Percentiles rank a stretch among this genome's conserved stretches.
These are phyloP conservation scores for Cromileptes altivelis DNA, from an alignment of 2,113 vertebrate genomes.

Conservation along the genomic window DNA sequence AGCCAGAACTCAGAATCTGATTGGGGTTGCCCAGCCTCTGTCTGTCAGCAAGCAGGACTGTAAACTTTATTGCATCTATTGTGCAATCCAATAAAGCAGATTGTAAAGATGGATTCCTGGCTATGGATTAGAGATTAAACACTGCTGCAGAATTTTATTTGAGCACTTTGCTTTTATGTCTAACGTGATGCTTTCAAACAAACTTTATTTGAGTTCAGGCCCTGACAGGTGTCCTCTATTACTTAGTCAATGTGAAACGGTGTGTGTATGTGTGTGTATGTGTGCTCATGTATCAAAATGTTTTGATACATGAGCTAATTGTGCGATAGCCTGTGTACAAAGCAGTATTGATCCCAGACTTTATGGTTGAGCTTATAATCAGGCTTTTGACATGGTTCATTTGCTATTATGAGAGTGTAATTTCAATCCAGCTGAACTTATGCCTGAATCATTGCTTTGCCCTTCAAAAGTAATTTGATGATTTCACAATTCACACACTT, in stretches of 20 bases:
- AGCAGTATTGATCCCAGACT: conserved; percentile 50
- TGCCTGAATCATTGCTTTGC: conserved; percentile 19
- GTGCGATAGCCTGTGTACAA: conserved; percentile 30
- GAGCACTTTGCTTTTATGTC: conserved; percentile 60
- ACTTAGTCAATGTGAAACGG: background rate
- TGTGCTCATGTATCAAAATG: too few species aligned
- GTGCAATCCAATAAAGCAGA: conserved; percentile 58
- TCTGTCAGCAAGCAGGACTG: conserved; percentile 33
- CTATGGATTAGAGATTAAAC: conserved; percentile 64
- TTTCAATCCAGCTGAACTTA: conserved; percentile 24
- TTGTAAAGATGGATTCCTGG: conserved; percentile 65
- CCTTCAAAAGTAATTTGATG: conserved; percentile 36
- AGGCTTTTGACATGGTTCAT: conserved; percentile 52
- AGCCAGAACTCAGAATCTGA: conserved; percentile 42
- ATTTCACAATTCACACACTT: conserved; percentile 45
- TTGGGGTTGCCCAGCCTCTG: conserved; percentile 59
- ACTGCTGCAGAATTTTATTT: conserved; percentile 55
- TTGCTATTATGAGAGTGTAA: conserved; percentile 29
- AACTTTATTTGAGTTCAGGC: conserved; percentile 37
- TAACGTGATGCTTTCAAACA: conserved; percentile 16
- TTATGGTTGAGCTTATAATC: conserved; percentile 13
- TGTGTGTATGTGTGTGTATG: too few species aligned
- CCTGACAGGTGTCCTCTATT: conserved; percentile 53
- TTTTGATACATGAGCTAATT: conserved; percentile 54
- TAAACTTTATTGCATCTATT: conserved; percentile 66